phyloP scores from a whole-genome alignment of 2,797 vertebrate genomes.

The Crocodylus rhombifer region DNA sequence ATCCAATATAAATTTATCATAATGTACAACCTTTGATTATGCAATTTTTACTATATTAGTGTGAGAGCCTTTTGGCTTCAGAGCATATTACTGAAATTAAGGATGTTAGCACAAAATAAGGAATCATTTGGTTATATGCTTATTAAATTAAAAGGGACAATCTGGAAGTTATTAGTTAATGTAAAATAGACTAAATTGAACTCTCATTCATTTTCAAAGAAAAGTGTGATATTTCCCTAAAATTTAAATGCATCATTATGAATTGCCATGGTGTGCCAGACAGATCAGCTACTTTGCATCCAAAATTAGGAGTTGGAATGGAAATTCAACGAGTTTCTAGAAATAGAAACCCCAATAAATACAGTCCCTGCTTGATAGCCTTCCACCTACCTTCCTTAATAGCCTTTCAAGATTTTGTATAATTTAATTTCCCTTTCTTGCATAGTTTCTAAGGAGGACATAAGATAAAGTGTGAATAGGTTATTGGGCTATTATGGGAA shows the following conservation, averaged over 20 bases:
- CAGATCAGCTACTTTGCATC: slow-evolving; percentile 58
- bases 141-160: slow-evolving; percentile 59
- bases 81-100: slow-evolving; percentile 47
- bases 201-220: slow-evolving; percentile 46
- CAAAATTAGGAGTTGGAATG: slow-evolving; percentile 38
- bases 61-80: slow-evolving; percentile 40
- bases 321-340: slow-evolving; percentile 3
- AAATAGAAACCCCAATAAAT: neutral
- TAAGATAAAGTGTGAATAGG: neutral
- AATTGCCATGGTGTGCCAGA: slow-evolving; percentile 51
- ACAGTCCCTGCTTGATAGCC: slow-evolving; percentile 21
- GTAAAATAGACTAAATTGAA: slow-evolving; percentile 40
- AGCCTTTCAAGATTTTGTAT: slow-evolving; percentile 10
- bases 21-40: slow-evolving; percentile 60
- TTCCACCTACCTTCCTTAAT: slow-evolving; percentile 35
- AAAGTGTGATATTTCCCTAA: slow-evolving; percentile 46
- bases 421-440: neutral
- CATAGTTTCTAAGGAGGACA: slow-evolving; percentile 15
- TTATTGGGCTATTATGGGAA: neutral
- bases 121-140: slow-evolving; percentile 54
- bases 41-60: slow-evolving; percentile 12
- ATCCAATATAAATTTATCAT: slow-evolving; percentile 67
- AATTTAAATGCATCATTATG: slow-evolving; percentile 54
- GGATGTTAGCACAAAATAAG: slow-evolving; percentile 53
- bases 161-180: slow-evolving; percentile 62